A percentile compares a stretch with the other conserved stretches of the same genome.
phyloP scores from a whole-genome alignment of 1,140 invertebrate genomes.

The Drosophila truncata region DNA sequence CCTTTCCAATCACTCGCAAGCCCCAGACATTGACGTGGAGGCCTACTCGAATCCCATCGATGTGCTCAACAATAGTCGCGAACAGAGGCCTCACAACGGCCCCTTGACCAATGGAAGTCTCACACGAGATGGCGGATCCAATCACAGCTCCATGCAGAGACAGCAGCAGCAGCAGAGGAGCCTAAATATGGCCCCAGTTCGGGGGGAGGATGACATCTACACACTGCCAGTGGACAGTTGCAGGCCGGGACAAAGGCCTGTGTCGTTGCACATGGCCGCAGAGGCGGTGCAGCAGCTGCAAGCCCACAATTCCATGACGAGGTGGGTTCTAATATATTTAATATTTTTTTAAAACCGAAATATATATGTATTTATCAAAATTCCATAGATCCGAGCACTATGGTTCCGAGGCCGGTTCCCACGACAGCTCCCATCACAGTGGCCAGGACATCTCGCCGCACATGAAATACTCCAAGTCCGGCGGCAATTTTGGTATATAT shows the following conservation, averaged over 20 bases:
- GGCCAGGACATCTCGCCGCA: slow-evolving; percentile 70
- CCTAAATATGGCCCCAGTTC: slow-evolving; percentile 28
- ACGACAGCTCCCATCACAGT: slow-evolving; percentile 71
- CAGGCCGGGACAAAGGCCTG: slow-evolving; percentile 61
- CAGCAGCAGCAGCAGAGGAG: slow-evolving; percentile 48
- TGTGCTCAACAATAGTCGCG: slow-evolving; percentile 72
- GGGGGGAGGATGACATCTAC: slow-evolving; percentile 80
- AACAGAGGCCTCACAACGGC: slow-evolving; percentile 69
- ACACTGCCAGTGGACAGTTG: slow-evolving; percentile 82
- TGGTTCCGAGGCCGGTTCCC: slow-evolving; percentile 67
- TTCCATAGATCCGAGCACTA: slow-evolving; percentile 60
- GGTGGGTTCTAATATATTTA: slow-evolving; percentile 31
- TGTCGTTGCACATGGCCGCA: slow-evolving; percentile 69
- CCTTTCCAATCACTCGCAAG: slow-evolving; percentile 45
- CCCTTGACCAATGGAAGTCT: slow-evolving; percentile 76
- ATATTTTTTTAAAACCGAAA: no score
- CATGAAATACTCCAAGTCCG: slow-evolving; percentile 80
- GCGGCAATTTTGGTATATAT: slow-evolving; percentile 83
- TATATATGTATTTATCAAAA: neutral
- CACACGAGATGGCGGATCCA: slow-evolving; percentile 62
- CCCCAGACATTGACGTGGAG: slow-evolving; percentile 73
- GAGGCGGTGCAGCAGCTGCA: slow-evolving; percentile 67
- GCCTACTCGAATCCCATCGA: slow-evolving; percentile 85
- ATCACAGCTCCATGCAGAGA: slow-evolving; percentile 65
- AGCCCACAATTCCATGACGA: slow-evolving; percentile 78